A percentile compares a stretch with the other conserved stretches of the same genome.
These are phyloP conservation scores for Myopa testacea DNA, from an alignment of 2,888 invertebrate genomes.

Conservation along the genomic window DNA sequence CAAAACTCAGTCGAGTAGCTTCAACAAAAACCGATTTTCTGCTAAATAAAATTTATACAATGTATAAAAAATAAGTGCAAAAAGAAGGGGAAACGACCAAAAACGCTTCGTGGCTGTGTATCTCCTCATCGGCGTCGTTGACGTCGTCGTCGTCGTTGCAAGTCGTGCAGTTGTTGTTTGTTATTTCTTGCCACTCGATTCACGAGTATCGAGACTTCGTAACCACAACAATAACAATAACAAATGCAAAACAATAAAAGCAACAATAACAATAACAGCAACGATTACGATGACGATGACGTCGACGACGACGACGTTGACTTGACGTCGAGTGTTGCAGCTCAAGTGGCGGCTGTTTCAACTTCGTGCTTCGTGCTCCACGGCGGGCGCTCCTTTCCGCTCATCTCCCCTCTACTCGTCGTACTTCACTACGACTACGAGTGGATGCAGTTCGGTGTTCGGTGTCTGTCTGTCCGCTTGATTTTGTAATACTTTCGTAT, in stretches of 20 bases:
- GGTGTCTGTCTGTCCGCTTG: slow-evolving; percentile 12
- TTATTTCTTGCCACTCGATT: background rate
- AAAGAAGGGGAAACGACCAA: background rate
- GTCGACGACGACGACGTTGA: background rate
- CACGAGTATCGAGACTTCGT: background rate
- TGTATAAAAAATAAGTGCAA: background rate
- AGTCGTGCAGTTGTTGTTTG: slow-evolving; percentile 20
- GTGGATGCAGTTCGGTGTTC: slow-evolving; percentile 1
- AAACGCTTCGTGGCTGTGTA: background rate
- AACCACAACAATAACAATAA: background rate
- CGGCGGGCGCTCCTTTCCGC: too few species aligned
- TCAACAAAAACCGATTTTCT: slow-evolving; percentile 9
- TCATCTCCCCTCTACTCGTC: too few species aligned
- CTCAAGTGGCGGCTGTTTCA: too few species aligned
- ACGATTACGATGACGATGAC: background rate
- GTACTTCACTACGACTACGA: too few species aligned
- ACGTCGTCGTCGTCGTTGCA: background rate
- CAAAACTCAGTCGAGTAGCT: background rate
- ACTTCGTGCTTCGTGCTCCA: too few species aligned
- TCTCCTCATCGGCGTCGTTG: background rate
- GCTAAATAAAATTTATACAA: slow-evolving; percentile 14
- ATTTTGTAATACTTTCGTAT: slow-evolving; percentile 37
- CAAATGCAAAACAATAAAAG: background rate
- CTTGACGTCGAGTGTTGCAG: background rate
- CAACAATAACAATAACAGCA: background rate